Conservation (phyloP, 2,888 invertebrate genomes). For the Plebejus anna region DNA sequence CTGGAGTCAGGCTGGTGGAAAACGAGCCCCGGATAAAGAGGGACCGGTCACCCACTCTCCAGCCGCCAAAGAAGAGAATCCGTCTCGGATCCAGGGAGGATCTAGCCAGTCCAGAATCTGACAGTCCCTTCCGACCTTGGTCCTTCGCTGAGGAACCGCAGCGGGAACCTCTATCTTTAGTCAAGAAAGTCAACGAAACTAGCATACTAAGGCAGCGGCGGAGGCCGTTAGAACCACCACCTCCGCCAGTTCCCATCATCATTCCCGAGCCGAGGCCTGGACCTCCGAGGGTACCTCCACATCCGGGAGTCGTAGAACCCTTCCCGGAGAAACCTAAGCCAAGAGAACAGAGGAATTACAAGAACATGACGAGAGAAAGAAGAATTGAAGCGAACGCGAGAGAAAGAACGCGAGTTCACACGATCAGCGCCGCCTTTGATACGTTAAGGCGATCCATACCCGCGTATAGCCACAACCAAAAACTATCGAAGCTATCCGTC, state of each 20-base stretch:
- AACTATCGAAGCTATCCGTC: conserved; percentile 95
- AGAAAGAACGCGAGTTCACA: conserved; percentile 95
- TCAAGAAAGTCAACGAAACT: conserved; percentile 65
- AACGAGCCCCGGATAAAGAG: conserved; percentile 79
- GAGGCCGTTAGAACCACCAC: conserved; percentile 58
- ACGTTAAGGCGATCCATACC: conserved; percentile 91
- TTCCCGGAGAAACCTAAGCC: conserved; percentile 54
- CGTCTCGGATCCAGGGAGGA: conserved; percentile 72
- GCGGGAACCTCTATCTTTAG: conserved; percentile 82
- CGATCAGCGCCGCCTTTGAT: conserved; percentile 97
- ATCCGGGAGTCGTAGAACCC: conserved; percentile 69
- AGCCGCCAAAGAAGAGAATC: conserved; percentile 86
- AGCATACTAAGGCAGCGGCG: conserved; percentile 58
- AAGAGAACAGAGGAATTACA: conserved; percentile 92
- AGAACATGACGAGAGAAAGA: conserved; percentile 96
- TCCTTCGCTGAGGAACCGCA: conserved; percentile 80
- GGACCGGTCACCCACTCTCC: conserved; percentile 61
- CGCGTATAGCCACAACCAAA: conserved; percentile 95
- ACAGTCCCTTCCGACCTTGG: conserved; percentile 84
- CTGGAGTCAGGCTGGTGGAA: conserved; percentile 69
- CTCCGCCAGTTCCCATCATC: conserved; percentile 51
- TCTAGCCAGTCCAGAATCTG: conserved; percentile 61
- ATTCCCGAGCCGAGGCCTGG: conserved; percentile 52
- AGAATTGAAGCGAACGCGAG: conserved; percentile 96
- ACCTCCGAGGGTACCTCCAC: conserved; percentile 75